Percentiles rank a stretch among this genome's conserved stretches.
These are phyloP conservation scores for Pachypeltis micranthus DNA, from an alignment of 1,140 invertebrate genomes.

Conservation along the genomic window DNA sequence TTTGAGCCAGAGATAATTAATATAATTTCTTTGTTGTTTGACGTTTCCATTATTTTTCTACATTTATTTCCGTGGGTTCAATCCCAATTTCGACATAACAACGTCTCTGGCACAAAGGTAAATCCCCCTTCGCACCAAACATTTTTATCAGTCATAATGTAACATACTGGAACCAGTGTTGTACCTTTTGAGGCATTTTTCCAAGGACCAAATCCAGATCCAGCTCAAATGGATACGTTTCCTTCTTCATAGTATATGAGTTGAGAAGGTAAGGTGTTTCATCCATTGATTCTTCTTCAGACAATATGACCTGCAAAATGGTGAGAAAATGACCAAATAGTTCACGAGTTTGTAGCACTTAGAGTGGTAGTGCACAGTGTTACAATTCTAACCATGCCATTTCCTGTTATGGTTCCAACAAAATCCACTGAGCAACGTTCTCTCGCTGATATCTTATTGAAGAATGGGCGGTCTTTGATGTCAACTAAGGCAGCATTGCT, in stretches of 20 bases:
- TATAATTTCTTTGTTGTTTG: too few species aligned
- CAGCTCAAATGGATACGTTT: slow-evolving; percentile 61
- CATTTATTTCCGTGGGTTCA: too few species aligned
- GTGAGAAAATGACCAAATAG: too few species aligned
- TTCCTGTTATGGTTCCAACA: slow-evolving; percentile 82
- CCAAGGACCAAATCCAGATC: slow-evolving; percentile 82
- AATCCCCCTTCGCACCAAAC: too few species aligned
- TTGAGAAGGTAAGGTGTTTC: slow-evolving; percentile 33
- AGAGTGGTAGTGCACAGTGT: background rate
- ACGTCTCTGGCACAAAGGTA: too few species aligned
- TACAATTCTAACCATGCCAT: slow-evolving; percentile 55
- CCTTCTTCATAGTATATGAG: slow-evolving; percentile 27
- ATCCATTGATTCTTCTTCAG: slow-evolving; percentile 44
- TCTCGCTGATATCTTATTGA: slow-evolving; percentile 63
- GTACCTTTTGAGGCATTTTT: slow-evolving; percentile 67
- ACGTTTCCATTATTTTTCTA: too few species aligned
- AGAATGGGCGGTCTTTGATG: slow-evolving; percentile 45
- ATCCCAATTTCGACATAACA: too few species aligned
- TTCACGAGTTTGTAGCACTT: background rate
- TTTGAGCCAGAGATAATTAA: too few species aligned
- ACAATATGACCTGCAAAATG: slow-evolving; percentile 46
- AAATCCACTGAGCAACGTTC: slow-evolving; percentile 88
- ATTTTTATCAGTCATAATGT: too few species aligned
- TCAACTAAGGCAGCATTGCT: slow-evolving; percentile 78
- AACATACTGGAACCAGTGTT: too few species aligned